Base-by-base conservation (phyloP, 2,888 invertebrate species). In the Scaptomyza reducta region DNA sequence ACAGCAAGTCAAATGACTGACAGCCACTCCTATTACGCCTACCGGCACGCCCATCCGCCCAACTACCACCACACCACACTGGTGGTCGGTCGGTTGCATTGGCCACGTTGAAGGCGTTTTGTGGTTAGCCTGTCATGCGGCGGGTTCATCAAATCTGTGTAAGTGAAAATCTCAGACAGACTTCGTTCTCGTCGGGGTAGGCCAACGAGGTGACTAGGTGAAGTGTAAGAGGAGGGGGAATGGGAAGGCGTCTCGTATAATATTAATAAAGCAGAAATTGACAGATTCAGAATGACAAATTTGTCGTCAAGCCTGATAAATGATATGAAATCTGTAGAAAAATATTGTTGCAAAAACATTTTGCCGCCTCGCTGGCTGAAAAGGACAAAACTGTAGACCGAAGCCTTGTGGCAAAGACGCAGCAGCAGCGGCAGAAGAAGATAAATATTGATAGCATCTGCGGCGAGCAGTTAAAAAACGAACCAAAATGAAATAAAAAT, bases 221-320 rank as follows among this genome's bases (percentile, higher is more conserved):
- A 46, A 45, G 10, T 4, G 40, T 14, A 10, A 13, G n/a, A 49
- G 33, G 13, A 22, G 18, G 10, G 0, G 13, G 18, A 35, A 13
- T 49, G 14, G 29, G 50, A 11, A 10, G 44, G 7, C n/a, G 47
- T 62, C 68, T 78, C 76, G 74, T 82, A 80, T 82, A 86, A 89
- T 79, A 87, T 88, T 88, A 89, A 89, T 88, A 89, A 89, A 89
- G 81, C 77, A 80, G 75, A 88, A 88, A 89, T 89, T 89, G 88
- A 89, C 89, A 89, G 89, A 79, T 87, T 86, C 79, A 81, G 81
- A 87, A 90, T 89, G 90, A 89, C 90, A 89, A 89, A 89, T 89
- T 89, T 88, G 87, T 88, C 88, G 72, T 86, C 88, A 85, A 82
- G 87, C 77, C 89, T 89, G 90, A 89, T 89, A 90, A 89, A 89